Conservation (phyloP, 1,140 invertebrate species). For the Ceratosolen fusciceps region DNA sequence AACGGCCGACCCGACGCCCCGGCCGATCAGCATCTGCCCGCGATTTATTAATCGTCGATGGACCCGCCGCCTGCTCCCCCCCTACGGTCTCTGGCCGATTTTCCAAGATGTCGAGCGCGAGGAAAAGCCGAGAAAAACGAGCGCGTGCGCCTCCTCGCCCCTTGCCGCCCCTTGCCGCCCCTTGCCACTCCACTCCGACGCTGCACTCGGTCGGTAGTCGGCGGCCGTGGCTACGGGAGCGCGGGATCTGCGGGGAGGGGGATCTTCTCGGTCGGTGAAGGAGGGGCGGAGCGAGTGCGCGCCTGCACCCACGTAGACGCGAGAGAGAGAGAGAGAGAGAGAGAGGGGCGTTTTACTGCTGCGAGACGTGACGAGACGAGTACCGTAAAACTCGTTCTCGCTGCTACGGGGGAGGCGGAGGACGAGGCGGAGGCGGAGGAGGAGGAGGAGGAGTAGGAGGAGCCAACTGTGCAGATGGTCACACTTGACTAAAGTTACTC, state of each 20-base stretch:
- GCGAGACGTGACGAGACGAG: too few species aligned
- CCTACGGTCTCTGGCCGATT: neutral
- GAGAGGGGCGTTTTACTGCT: too few species aligned
- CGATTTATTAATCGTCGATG: neutral
- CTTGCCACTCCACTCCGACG: too few species aligned
- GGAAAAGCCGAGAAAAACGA: constrained; percentile 20
- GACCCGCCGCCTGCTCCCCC: neutral
- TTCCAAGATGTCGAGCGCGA: neutral
- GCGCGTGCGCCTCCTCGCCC: too few species aligned
- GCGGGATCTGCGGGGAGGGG: too few species aligned
- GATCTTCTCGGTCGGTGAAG: too few species aligned
- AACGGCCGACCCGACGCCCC: constrained; percentile 45
- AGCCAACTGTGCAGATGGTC: constrained; percentile 53
- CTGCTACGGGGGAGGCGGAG: neutral
- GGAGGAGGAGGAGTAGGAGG: neutral
- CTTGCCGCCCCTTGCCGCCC: neutral
- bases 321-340: too few species aligned
- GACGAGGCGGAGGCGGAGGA: neutral
- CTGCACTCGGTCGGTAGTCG: too few species aligned
- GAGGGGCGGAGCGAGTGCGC: too few species aligned
- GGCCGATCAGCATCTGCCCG: neutral
- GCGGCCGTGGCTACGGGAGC: too few species aligned
- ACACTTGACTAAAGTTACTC: constrained; percentile 69
- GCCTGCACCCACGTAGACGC: too few species aligned
- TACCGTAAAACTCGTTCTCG: neutral